Evolutionary conservation across 2,888 invertebrate genomes (phyloP).

Genomic region (Pollenia amentaria): DNA sequence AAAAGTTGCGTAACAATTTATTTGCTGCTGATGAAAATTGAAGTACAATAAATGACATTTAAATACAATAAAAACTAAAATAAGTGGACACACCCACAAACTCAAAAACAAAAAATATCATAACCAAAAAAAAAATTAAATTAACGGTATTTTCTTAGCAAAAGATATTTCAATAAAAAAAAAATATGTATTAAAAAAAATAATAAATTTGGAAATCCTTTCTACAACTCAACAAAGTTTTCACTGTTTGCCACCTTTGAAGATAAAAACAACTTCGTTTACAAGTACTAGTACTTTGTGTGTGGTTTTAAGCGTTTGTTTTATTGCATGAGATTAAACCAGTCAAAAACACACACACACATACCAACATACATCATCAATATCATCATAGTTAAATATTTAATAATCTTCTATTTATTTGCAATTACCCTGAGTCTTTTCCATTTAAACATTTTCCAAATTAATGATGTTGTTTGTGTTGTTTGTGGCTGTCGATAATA

Average conservation of each 20-base stretch:
- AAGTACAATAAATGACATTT: conserved; percentile 47
- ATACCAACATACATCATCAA: conserved; percentile 8
- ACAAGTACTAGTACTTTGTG: not conserved
- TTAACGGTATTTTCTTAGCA: not conserved
- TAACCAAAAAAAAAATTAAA: not conserved
- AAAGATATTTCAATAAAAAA: not conserved
- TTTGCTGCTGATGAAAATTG: conserved; percentile 36
- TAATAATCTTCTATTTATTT: conserved; percentile 62
- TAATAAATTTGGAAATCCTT: not conserved
- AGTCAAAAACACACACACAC: not conserved
- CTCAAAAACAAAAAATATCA: not conserved
- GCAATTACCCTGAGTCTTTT: conserved; percentile 48
- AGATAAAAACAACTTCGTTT: not conserved
- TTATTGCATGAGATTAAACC: not conserved
- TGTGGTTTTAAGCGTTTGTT: not conserved
- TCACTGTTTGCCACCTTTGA: not conserved
- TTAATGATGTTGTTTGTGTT: conserved; percentile 66
- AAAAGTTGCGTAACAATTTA: conserved; percentile 61
- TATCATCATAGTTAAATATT: conserved; percentile 42
- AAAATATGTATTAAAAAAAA: not conserved
- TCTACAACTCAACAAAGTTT: not conserved
- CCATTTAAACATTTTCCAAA: conserved; percentile 58
- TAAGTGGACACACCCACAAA: conserved; percentile 44
- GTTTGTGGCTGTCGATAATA: conserved; percentile 63
- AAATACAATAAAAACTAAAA: conserved; percentile 54